Evolutionary conservation across 2,797 vertebrate genomes (phyloP), one percentile per base, ranked within the genome.

Genomic region (Oryzias sinensis): DNA sequence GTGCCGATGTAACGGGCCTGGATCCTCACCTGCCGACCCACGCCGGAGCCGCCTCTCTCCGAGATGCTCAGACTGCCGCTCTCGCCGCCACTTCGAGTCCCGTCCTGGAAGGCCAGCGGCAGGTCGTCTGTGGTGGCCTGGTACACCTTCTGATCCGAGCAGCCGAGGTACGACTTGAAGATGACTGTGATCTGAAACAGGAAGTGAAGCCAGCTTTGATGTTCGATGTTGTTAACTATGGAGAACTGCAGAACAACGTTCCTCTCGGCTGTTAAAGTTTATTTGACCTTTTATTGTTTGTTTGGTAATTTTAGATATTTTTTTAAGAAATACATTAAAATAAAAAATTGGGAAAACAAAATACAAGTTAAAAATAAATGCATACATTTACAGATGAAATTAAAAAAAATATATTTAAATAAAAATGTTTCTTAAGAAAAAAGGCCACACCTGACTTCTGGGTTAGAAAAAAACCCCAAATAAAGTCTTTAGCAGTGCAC

Each of bases 61-160:
- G 67, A 43, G 16, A 94, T 90, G 57, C 77, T 84, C 76, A 94
- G 87, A 70, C 93, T 93, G 66, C 89, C 81, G 4, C 85, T 90
- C 25, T 89, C 88, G 0, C 91, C 91, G 0, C 92, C 90, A 0
- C 80, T 91, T 15, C 89, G 86, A 2, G 89, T 88, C 18, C 93
- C 93, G 0, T 94, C 93, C 72, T 91, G 91, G 68, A 94, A 94
- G 14, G 93, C 93, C 2, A 89, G 62, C 0, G 93, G 93, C 43
- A 94, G 81, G 53, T 93, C 93, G 15, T 92, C 92, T 0, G 91
- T 93, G 44, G 91, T 93, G 63, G 93, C 93, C 80, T 94, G 93
- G 82, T 94, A 94, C 16, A 93, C 93, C 74, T 93, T 94, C 86
- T 94, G 93, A 52, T 94, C 93, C 0, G 92, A 93, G 68, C 93